A percentile compares a stretch with the other conserved stretches of the same genome.
Conservation (phyloP, 2,888 invertebrate genomes). For the Drosophila multiciliata region DNA sequence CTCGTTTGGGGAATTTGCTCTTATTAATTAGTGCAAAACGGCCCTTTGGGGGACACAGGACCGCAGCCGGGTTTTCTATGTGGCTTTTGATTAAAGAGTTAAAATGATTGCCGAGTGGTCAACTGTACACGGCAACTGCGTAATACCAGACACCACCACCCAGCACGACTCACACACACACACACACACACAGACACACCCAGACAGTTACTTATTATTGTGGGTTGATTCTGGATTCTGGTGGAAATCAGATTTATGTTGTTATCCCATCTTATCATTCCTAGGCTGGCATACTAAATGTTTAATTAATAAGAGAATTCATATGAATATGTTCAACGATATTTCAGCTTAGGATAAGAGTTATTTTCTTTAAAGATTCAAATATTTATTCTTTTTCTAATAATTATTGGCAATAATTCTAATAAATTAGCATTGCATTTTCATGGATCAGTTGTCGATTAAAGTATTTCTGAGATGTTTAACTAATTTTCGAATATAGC, state of each 20-base stretch:
- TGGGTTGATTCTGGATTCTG: neutral
- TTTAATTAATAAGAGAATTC: neutral
- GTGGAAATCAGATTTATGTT: conserved; percentile 3
- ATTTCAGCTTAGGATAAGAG: neutral
- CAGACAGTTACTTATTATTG: conserved; percentile 4
- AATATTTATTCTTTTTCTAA: neutral
- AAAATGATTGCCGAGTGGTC: conserved; percentile 62
- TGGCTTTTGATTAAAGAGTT: conserved; percentile 72
- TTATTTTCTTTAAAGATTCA: neutral
- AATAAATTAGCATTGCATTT: no score
- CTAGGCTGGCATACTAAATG: neutral
- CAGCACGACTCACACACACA: neutral
- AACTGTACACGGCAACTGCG: conserved; percentile 52
- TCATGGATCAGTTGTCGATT: neutral
- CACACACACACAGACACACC: conserved; percentile 2
- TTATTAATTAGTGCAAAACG: conserved; percentile 81
- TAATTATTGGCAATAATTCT: no score
- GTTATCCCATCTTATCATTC: neutral
- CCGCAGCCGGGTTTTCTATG: conserved; percentile 51
- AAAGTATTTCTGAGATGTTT: neutral
- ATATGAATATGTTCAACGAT: neutral
- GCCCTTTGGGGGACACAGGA: conserved; percentile 74
- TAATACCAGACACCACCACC: conserved; percentile 9
- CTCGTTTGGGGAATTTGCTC: conserved; percentile 72
- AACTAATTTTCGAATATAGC: neutral